Evolutionary conservation across 2,888 invertebrate genomes (phyloP).

Genomic region (Harmothoe impar): DNA sequence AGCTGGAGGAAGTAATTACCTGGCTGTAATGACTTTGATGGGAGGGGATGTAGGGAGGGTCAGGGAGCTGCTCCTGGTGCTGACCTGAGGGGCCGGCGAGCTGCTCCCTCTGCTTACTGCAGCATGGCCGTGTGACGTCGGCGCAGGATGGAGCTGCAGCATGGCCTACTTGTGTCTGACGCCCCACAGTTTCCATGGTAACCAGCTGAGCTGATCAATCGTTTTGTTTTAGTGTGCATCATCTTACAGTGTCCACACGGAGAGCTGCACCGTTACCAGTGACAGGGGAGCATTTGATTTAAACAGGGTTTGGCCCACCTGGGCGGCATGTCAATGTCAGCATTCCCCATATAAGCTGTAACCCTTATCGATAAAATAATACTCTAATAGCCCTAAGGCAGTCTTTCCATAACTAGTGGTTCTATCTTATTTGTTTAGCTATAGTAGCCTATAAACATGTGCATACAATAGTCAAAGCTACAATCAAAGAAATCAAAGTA

Average conservation of each 20-base stretch:
- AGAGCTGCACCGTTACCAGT: no score
- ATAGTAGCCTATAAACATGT: no score
- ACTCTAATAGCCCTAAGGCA: no score
- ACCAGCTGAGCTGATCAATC: background rate
- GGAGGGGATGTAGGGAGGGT: no score
- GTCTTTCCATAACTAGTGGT: no score
- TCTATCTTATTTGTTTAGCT: no score
- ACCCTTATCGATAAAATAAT: no score
- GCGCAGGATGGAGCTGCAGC: background rate
- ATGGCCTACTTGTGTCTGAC: slow-evolving; percentile 26
- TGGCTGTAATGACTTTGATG: no score
- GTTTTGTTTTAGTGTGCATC: slow-evolving; percentile 10
- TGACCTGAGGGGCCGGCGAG: background rate
- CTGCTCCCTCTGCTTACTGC: background rate
- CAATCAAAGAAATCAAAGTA: background rate
- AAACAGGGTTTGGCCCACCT: background rate
- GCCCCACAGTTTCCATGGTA: slow-evolving; percentile 7
- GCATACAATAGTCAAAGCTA: no score
- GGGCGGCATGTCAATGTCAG: background rate
- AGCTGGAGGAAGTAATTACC: no score
- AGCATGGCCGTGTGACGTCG: background rate
- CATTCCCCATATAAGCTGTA: no score
- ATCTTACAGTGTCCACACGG: slow-evolving; percentile 7
- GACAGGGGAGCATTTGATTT: background rate
- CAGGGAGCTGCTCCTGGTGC: no score